Base-by-base conservation (phyloP, 2,797 vertebrate species). In the Hydrolagus colliei region DNA sequence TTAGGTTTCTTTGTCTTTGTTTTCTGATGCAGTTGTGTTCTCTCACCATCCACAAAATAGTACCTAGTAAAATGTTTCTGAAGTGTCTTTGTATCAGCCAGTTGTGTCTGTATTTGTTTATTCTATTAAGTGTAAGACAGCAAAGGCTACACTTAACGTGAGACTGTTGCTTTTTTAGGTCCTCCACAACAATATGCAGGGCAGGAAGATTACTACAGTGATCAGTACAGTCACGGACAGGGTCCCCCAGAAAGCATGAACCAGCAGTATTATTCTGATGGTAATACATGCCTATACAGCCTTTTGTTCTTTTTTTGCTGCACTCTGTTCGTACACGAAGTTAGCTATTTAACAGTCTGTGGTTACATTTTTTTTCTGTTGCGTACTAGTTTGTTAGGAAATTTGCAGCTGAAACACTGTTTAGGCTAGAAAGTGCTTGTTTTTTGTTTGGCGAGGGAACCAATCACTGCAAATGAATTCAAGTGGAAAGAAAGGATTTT, bases 141-240 rank as follows among this genome's bases (percentile, higher is more conserved):
- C 32, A 2, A 71, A 71, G 79, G 14, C 79, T 52, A 10, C 79
- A 84, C 32, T 71, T 84, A 71, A 84, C 32, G 27, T 9, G 16
- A 71, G 32, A 68, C 79, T 84, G 32, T 82, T 68, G 10, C 79
- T 95, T 96, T 96, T 96, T 93, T 95, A 99, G 98, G 97, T 94
- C 97, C 98, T 92, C 97, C 97, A 90, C 98, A 99, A 95, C 98
- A 99, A 94, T 99, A 98, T 93, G 96, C 97, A 92, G 97, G 97
- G 94, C 98, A 99, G 95, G 98, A 99, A 94, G 98, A 99, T 94
- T 99, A 99, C 96, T 99, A 98, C 93, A 96, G 97, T 91, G 98
- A 99, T 92, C 98, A 99, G 92, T 99, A 98, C 96, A 98, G 96
- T 95, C 98, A 99, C 93, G 97, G 94, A 94, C 98, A 99, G 95